A percentile compares a stretch with the other conserved stretches of the same genome.
These are phyloP conservation scores for Drosophila pegasa DNA, from an alignment of 2,888 invertebrate species.

Conservation along the genomic window DNA sequence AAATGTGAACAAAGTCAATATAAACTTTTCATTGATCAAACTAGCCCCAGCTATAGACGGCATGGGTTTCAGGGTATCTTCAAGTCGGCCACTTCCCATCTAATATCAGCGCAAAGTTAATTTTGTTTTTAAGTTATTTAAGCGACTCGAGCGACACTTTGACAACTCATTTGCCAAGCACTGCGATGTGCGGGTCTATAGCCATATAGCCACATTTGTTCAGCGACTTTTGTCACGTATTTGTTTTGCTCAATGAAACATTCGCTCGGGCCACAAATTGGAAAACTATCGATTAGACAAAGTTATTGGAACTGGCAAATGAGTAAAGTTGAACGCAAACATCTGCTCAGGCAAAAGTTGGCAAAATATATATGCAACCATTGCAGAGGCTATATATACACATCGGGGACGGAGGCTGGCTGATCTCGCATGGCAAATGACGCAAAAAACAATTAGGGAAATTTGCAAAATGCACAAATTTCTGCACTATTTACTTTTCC, in stretches of 20 bases:
- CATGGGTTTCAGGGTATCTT: neutral
- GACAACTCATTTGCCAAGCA: constrained; percentile 1
- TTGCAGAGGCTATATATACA: neutral
- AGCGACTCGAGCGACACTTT: constrained; percentile 4
- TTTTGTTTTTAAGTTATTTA: neutral
- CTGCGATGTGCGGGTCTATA: neutral
- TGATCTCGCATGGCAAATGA: constrained; percentile 13
- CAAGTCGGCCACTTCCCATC: neutral
- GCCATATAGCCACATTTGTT: neutral
- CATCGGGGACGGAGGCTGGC: neutral
- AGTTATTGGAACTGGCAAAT: constrained; percentile 18
- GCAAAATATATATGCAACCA: neutral
- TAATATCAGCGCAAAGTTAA: fast-evolving
- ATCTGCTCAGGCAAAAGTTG: constrained; percentile 8
- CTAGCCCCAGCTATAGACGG: no score
- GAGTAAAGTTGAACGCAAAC: constrained; percentile 31
- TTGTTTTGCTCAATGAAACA: neutral
- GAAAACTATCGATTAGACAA: constrained; percentile 52
- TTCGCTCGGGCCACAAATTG: constrained; percentile 4
- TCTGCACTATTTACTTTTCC: constrained; percentile 56
- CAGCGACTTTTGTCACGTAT: constrained; percentile 4
- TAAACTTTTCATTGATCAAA: no score
- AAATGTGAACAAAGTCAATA: no score
- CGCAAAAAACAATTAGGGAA: constrained; percentile 47
- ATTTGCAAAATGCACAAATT: constrained; percentile 25